Percentiles rank a stretch among this genome's conserved stretches.
These are phyloP conservation scores for Chelonoidis abingdonii DNA, from an alignment of 2,113 vertebrate genomes.

Conservation along the genomic window DNA sequence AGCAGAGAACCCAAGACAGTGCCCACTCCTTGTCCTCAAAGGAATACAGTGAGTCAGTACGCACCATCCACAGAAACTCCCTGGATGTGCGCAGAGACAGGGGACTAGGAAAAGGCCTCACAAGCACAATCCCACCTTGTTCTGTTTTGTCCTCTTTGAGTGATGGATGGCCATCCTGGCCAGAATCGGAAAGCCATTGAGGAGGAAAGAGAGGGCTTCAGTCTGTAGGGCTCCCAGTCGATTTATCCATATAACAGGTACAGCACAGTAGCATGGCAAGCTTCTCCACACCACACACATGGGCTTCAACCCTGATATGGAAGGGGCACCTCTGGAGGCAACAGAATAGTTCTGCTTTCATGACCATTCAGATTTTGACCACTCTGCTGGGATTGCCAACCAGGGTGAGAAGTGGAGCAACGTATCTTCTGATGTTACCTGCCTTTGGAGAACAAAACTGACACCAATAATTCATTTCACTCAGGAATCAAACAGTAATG, in stretches of 20 bases:
- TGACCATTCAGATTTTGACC: not conserved
- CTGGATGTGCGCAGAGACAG: not conserved
- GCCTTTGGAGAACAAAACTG: not conserved
- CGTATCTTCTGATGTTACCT: not conserved
- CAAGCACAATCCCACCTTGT: not conserved
- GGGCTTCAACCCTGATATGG: fast-evolving
- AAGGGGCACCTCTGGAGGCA: conserved; percentile 10
- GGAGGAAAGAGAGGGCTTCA: not conserved
- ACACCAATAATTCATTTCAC: not conserved
- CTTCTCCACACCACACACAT: not conserved
- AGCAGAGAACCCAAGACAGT: not conserved
- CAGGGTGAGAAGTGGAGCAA: not conserved
- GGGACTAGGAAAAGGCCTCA: not conserved
- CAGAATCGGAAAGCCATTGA: not conserved
- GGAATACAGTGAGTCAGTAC: not conserved
- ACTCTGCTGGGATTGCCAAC: not conserved
- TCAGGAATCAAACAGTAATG: not conserved
- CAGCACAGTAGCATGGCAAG: not conserved
- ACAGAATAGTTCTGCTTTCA: not conserved
- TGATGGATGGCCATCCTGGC: not conserved
- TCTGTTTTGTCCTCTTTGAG: not conserved
- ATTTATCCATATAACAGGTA: not conserved
- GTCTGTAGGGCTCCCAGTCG: not conserved
- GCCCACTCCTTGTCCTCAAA: not conserved
- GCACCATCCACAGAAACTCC: not conserved